Percentiles rank a stretch among this genome's conserved stretches.
phyloP scores from a whole-genome alignment of 2,888 invertebrate species.

The Proisotoma minuta region DNA sequence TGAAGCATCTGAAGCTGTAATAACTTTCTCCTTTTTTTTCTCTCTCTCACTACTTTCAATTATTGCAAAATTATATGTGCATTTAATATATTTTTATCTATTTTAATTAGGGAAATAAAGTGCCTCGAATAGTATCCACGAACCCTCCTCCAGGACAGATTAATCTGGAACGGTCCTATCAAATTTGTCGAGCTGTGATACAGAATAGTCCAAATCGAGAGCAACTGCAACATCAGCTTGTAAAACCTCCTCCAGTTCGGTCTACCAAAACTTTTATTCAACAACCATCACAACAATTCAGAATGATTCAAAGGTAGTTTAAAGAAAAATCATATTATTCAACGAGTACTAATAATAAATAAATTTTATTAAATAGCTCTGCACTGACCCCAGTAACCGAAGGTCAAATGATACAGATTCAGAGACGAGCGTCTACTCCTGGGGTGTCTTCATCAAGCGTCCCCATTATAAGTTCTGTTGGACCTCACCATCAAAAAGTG shows the following conservation, averaged over 20 bases:
- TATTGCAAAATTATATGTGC: background rate
- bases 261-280: constrained; percentile 48
- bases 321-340: background rate
- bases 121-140: background rate
- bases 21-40: constrained; percentile 8
- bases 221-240: constrained; percentile 75
- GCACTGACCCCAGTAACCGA: constrained; percentile 1
- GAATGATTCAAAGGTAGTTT: constrained; percentile 23
- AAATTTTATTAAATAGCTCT: background rate
- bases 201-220: constrained; percentile 89
- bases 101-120: constrained; percentile 1
- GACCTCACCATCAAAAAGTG: constrained; percentile 41
- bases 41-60: background rate
- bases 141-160: constrained; percentile 60
- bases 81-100: background rate
- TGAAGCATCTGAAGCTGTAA: constrained; percentile 16
- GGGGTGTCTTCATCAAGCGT: constrained; percentile 30
- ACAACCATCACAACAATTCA: constrained; percentile 19
- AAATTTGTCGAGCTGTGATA: constrained; percentile 72
- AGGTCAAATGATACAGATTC: constrained; percentile 30
- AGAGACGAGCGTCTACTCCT: constrained; percentile 39
- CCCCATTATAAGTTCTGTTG: constrained; percentile 7
- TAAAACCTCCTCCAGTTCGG: constrained; percentile 70
- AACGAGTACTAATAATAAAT: background rate
- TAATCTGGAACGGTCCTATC: constrained; percentile 88